A percentile compares a stretch with the other conserved stretches of the same genome.
These are phyloP conservation scores for Eilema depressum DNA, from an alignment of 2,888 invertebrate genomes.

Conservation along the genomic window DNA sequence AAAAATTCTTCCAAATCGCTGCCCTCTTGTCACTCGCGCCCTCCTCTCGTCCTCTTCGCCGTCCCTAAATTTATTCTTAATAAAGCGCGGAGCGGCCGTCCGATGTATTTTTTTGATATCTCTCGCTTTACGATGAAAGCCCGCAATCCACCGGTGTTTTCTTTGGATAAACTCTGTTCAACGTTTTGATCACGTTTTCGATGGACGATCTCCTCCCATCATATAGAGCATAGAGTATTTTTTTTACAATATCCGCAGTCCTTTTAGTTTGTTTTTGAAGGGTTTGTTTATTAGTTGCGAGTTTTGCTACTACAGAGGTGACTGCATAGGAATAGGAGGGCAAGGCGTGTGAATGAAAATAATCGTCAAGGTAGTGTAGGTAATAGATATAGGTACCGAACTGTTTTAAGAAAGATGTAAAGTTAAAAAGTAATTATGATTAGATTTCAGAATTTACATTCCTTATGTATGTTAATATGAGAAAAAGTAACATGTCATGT, in stretches of 20 bases:
- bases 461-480: too few species aligned
- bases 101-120: slow-evolving; percentile 83
- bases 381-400: background rate
- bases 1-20: slow-evolving; percentile 22
- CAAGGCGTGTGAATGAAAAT: background rate
- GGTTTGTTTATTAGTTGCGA: background rate
- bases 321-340: background rate
- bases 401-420: too few species aligned
- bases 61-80: slow-evolving; percentile 86
- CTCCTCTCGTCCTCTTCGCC: slow-evolving; percentile 55
- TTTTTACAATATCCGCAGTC: slow-evolving; percentile 39
- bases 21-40: slow-evolving; percentile 40
- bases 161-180: slow-evolving; percentile 61
- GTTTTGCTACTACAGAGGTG: background rate
- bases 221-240: slow-evolving; percentile 30
- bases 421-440: too few species aligned
- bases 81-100: slow-evolving; percentile 82
- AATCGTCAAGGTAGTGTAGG: background rate
- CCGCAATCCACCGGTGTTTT: slow-evolving; percentile 71
- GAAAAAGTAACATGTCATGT: too few species aligned
- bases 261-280: slow-evolving; percentile 23
- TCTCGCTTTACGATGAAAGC: slow-evolving; percentile 78
- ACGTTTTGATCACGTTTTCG: slow-evolving; percentile 55
- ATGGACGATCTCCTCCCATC: slow-evolving; percentile 38
- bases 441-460: too few species aligned